Evolutionary conservation across 2,888 invertebrate species (phyloP).

Genomic region (Palloptera scutellata): DNA sequence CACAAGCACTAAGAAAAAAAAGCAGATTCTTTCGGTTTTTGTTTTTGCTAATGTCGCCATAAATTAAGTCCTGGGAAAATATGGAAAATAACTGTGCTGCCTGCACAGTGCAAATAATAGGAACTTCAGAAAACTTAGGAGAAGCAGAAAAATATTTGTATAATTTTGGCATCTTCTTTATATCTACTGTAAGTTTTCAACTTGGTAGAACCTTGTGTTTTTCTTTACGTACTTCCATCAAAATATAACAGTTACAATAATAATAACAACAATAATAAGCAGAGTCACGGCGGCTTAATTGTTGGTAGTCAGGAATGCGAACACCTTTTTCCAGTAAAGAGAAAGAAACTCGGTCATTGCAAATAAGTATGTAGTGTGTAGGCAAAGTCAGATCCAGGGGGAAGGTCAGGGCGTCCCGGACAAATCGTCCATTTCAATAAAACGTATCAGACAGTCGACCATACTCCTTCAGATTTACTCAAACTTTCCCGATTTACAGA

Average conservation of each 20-base stretch:
- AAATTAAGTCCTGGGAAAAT: conserved; percentile 27
- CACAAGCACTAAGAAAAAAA: conserved; percentile 30
- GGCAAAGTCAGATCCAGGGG: too few species aligned
- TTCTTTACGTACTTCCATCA: neutral
- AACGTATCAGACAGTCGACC: too few species aligned
- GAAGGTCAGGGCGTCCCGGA: too few species aligned
- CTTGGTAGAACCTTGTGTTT: conserved; percentile 14
- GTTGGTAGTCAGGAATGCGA: too few species aligned
- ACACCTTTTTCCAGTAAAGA: too few species aligned
- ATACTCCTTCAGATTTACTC: too few species aligned
- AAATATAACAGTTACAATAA: neutral
- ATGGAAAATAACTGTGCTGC: conserved; percentile 7
- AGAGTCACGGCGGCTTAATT: neutral
- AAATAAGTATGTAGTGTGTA: too few species aligned
- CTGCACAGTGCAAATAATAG: neutral
- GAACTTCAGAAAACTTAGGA: neutral
- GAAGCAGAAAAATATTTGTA: neutral
- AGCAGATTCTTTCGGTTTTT: conserved; percentile 10
- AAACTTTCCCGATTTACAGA: too few species aligned
- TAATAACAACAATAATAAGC: conserved; percentile 1
- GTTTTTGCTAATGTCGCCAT: conserved; percentile 16
- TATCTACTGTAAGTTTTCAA: conserved; percentile 6
- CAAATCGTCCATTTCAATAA: too few species aligned
- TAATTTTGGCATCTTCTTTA: conserved; percentile 1
- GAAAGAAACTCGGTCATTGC: too few species aligned